Percentiles rank a stretch among this genome's conserved stretches.
phyloP scores from a whole-genome alignment of 2,888 invertebrate genomes.

The Halictus ligatus region DNA sequence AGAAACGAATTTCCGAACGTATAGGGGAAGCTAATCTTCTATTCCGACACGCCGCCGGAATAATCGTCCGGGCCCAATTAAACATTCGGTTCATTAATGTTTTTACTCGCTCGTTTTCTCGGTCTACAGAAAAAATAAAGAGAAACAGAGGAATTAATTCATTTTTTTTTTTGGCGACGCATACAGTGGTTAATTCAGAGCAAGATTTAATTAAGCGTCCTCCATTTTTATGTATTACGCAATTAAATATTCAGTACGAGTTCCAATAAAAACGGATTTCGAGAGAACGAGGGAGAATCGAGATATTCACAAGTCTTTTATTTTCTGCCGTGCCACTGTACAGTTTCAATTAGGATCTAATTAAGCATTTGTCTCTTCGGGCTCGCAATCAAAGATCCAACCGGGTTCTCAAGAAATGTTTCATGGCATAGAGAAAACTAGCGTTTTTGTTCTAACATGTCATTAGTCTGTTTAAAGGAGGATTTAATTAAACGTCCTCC shows the following conservation, averaged over 20 bases:
- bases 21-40: slow-evolving; percentile 10
- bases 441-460: slow-evolving; percentile 4
- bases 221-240: neutral
- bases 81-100: neutral
- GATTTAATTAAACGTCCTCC: slow-evolving; percentile 1
- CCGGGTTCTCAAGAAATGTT: neutral
- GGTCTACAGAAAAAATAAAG: neutral
- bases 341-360: slow-evolving; percentile 3
- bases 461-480: neutral
- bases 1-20: neutral
- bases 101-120: neutral
- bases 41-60: neutral
- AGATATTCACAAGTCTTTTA: neutral
- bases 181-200: neutral
- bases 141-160: neutral
- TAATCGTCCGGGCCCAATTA: neutral
- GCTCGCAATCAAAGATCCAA: neutral
- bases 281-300: neutral
- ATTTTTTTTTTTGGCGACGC: neutral
- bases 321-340: neutral
- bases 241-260: neutral
- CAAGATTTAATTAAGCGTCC: neutral
- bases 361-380: neutral
- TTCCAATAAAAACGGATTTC: neutral
- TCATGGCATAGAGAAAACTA: neutral